Base-by-base conservation (phyloP, 2,888 invertebrate species). In the Tipula lateralis region DNA sequence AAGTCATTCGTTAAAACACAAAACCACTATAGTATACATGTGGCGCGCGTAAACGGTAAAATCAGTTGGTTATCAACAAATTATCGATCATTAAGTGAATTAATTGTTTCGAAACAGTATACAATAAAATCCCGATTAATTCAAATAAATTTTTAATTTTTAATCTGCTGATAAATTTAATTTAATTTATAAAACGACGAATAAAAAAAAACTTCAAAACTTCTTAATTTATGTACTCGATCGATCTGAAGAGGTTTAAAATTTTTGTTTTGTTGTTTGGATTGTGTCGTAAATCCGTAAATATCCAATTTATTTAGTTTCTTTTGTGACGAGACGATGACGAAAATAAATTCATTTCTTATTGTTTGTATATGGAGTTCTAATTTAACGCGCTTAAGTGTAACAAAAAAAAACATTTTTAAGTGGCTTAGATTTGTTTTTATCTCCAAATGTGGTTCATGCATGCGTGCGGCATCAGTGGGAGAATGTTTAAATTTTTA, bases 41-140 rank as follows among this genome's bases (percentile, higher is more conserved):
- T 2, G 24, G 66, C 24, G 24, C 24, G 24, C 24, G 44, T 66
- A 66, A 66, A 66, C 66, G 66, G 66, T 66, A 66, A 66, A 66
- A 66, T 66, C 66, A 24, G 66, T 66, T 24, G 66, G 66, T 66
- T 66, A 66, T 66, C 66, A 66, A 66, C 24, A 66, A 66, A 66
- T 66, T 44, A 44, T n/a, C 44, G 6, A 44, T 44, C 16, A 44
- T 44, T 66, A 66, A 24, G 24, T 66, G 24, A 66, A 66, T 66
- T 66, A 66, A 66, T 66, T 66, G 66, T 66, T 66, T 66, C 24
- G 1, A 2, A 24, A 66, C 66, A 66, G 19, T 19, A 16, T 5
- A 66, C 66, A 66, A 66, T 66, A 66, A 66, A 66, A 24, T 9
- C 24, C 44, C 16, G 44, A 16, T 50, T 50, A 50, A 50, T 50